Evolutionary conservation across 2,888 invertebrate species (phyloP).

Genomic region (Hirudinaria manillensis): DNA sequence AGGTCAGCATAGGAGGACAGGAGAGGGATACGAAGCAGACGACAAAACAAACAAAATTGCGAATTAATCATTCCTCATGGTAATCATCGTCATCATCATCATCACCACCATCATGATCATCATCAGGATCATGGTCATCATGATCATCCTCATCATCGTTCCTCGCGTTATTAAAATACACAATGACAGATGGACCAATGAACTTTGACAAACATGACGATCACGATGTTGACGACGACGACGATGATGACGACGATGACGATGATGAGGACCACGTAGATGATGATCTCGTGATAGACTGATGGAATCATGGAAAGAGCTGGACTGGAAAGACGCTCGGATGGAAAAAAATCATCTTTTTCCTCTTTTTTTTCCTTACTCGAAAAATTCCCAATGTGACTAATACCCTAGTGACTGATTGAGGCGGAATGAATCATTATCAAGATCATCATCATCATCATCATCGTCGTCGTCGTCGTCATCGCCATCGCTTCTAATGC

Average conservation of each 20-base stretch:
- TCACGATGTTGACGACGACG: not conserved
- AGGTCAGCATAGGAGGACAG: too few species aligned
- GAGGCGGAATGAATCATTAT: too few species aligned
- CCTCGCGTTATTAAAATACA: not conserved
- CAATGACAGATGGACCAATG: not conserved
- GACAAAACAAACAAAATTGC: too few species aligned
- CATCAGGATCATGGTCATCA: conserved; percentile 24
- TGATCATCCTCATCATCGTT: conserved; percentile 9
- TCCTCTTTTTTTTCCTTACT: too few species aligned
- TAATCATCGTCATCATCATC: conserved; percentile 20
- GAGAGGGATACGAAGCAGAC: too few species aligned
- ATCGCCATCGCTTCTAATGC: not conserved
- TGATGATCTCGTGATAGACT: not conserved
- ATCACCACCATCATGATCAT: conserved; percentile 29
- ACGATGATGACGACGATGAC: not conserved
- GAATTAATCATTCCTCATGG: too few species aligned
- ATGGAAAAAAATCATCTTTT: too few species aligned
- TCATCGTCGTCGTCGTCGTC: conserved; percentile 18
- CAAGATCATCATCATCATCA: conserved; percentile 6
- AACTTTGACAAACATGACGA: not conserved
- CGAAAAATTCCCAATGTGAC: too few species aligned
- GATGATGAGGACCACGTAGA: not conserved
- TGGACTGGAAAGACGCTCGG: too few species aligned
- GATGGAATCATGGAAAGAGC: too few species aligned
- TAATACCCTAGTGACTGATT: too few species aligned